Evolutionary conservation across 2,888 invertebrate genomes (phyloP).

Genomic region (Parapristionchus giblindavisi): DNA sequence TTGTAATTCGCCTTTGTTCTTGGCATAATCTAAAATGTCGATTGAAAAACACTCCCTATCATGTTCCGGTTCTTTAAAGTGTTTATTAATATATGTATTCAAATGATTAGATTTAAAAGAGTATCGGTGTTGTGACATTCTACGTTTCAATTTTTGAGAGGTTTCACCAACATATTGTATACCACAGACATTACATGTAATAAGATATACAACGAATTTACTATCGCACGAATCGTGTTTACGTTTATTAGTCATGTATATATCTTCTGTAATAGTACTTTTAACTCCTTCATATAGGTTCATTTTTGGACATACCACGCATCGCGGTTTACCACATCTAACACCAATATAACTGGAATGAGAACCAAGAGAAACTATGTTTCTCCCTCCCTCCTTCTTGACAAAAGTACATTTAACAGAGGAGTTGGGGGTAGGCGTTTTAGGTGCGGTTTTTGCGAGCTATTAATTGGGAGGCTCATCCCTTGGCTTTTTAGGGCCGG

Average conservation of each 20-base stretch:
- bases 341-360: background rate
- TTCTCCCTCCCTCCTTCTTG: background rate
- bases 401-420: background rate
- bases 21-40: constrained; percentile 20
- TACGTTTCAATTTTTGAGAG: background rate
- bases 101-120: background rate
- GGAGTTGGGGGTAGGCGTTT: background rate
- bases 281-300: background rate
- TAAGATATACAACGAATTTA: background rate
- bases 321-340: background rate
- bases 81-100: constrained; percentile 8
- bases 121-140: constrained; percentile 13
- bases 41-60: background rate
- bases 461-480: constrained; percentile 19
- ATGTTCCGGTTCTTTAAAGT: constrained; percentile 16
- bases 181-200: constrained; percentile 1
- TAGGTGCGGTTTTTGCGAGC: constrained; percentile 16
- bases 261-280: background rate
- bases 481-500: background rate
- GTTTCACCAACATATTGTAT: constrained; percentile 28
- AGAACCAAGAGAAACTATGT: background rate
- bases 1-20: background rate
- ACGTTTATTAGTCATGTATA: constrained; percentile 9
- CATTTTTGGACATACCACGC: background rate
- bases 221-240: background rate